Evolutionary conservation across 2,888 invertebrate species (phyloP).

Genomic region (Eubasilissa splendida): DNA sequence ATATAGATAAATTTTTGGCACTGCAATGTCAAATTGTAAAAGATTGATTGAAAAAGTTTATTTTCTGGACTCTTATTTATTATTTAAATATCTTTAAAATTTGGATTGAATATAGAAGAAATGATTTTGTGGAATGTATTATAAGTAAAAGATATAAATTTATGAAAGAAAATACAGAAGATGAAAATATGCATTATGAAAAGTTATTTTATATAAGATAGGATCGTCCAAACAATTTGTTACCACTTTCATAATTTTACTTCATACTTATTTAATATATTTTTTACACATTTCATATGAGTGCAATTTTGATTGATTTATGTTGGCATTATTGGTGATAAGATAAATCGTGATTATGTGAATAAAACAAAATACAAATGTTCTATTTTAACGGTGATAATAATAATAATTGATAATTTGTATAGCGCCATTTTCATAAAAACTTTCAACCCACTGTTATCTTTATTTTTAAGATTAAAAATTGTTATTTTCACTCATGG

Average conservation of each 20-base stretch:
- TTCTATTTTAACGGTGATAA: too few relatives aligned
- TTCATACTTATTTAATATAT: too few relatives aligned
- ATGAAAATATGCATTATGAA: slow-evolving; percentile 15
- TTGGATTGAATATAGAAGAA: background rate
- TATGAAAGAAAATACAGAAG: background rate
- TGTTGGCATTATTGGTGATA: too few relatives aligned
- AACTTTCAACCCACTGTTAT: too few relatives aligned
- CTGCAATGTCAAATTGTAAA: background rate
- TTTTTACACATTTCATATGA: too few relatives aligned
- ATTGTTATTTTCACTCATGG: too few relatives aligned
- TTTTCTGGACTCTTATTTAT: slow-evolving; percentile 4
- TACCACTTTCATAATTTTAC: background rate
- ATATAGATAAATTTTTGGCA: background rate
- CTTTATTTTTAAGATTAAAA: too few relatives aligned
- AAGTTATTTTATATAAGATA: background rate
- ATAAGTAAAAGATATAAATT: background rate
- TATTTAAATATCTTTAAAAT: background rate
- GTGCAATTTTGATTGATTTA: too few relatives aligned
- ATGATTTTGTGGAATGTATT: slow-evolving; percentile 14
- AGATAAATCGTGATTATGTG: too few relatives aligned
- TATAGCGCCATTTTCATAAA: too few relatives aligned
- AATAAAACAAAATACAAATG: too few relatives aligned
- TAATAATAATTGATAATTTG: too few relatives aligned
- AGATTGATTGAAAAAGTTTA: background rate
- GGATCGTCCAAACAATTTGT: background rate